phyloP scores from a whole-genome alignment of 2,888 invertebrate species.

The Hirudinaria manillensis region DNA sequence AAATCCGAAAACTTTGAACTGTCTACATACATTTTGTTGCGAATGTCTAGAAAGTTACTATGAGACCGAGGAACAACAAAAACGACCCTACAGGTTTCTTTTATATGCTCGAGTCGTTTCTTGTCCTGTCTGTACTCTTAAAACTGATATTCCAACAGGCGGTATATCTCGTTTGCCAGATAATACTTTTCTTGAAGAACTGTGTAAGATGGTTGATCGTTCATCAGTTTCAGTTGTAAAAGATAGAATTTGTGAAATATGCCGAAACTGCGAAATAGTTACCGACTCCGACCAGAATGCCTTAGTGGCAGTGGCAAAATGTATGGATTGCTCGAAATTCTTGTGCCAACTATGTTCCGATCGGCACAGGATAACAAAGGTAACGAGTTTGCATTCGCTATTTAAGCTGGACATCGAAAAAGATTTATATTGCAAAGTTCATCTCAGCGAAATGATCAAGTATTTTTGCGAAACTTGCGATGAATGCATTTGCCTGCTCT shows the following conservation, averaged over 20 bases:
- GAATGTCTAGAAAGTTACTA: conserved; percentile 51
- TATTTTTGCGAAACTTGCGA: conserved; percentile 54
- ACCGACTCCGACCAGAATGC: background rate
- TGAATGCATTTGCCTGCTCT: conserved; percentile 52
- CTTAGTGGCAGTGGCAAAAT: conserved; percentile 47
- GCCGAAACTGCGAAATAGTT: background rate
- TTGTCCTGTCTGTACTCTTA: conserved; percentile 51
- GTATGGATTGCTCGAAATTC: conserved; percentile 52
- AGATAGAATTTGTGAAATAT: conserved; percentile 32
- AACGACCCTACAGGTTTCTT: conserved; percentile 43
- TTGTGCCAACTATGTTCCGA: conserved; percentile 51
- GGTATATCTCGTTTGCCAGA: conserved; percentile 51
- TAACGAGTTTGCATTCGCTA: conserved; percentile 50
- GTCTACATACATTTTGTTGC: conserved; percentile 52
- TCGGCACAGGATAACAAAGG: conserved; percentile 50
- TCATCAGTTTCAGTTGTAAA: background rate
- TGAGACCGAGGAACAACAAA: conserved; percentile 45
- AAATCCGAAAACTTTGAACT: conserved; percentile 50
- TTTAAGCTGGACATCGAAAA: conserved; percentile 53
- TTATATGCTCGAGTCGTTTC: conserved; percentile 48
- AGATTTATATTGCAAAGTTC: conserved; percentile 51
- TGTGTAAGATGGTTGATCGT: conserved; percentile 43
- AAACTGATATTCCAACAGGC: conserved; percentile 51
- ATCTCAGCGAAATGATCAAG: conserved; percentile 49
- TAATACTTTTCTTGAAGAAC: conserved; percentile 51